A percentile compares a stretch with the other conserved stretches of the same genome.
phyloP scores from a whole-genome alignment of 2,888 invertebrate species.

The Brachypterus glaber region DNA sequence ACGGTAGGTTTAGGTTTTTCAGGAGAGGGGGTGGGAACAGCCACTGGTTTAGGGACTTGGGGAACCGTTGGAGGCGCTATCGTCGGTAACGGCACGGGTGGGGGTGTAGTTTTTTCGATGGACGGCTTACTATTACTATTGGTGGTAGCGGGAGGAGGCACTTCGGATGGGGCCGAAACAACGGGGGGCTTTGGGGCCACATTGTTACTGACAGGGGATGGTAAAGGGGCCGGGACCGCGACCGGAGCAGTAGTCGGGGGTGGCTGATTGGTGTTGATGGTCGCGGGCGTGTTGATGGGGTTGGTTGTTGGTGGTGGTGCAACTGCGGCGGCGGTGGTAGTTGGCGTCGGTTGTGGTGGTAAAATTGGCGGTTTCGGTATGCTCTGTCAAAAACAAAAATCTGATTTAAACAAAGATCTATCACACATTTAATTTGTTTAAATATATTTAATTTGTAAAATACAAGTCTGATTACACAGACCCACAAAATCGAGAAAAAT shows the following conservation, averaged over 20 bases:
- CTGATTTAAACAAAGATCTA: no score
- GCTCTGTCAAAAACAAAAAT: slow-evolving; percentile 23
- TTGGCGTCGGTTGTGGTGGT: slow-evolving; percentile 23
- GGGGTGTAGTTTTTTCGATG: slow-evolving; percentile 7
- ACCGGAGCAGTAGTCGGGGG: neutral
- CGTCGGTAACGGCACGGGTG: slow-evolving; percentile 11
- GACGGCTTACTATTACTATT: slow-evolving; percentile 1
- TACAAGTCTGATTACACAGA: no score
- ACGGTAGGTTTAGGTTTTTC: slow-evolving; percentile 35
- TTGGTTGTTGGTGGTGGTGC: slow-evolving; percentile 18
- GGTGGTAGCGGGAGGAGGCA: slow-evolving; percentile 23
- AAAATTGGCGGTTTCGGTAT: slow-evolving; percentile 26
- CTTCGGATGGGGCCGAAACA: slow-evolving; percentile 7
- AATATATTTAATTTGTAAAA: no score
- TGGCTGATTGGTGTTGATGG: slow-evolving; percentile 2
- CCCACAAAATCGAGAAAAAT: no score
- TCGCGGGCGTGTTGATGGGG: slow-evolving; percentile 10
- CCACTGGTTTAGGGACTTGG: slow-evolving; percentile 36
- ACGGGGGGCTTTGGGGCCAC: slow-evolving; percentile 16
- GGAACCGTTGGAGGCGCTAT: slow-evolving; percentile 37
- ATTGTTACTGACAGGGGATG: slow-evolving; percentile 26
- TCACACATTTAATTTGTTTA: no score
- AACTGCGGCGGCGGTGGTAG: slow-evolving; percentile 18
- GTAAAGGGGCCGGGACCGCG: slow-evolving; percentile 10
- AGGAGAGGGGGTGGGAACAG: slow-evolving; percentile 31